Conservation (phyloP, 2,113 vertebrate species). For the Epinephelus cyanopodus region DNA sequence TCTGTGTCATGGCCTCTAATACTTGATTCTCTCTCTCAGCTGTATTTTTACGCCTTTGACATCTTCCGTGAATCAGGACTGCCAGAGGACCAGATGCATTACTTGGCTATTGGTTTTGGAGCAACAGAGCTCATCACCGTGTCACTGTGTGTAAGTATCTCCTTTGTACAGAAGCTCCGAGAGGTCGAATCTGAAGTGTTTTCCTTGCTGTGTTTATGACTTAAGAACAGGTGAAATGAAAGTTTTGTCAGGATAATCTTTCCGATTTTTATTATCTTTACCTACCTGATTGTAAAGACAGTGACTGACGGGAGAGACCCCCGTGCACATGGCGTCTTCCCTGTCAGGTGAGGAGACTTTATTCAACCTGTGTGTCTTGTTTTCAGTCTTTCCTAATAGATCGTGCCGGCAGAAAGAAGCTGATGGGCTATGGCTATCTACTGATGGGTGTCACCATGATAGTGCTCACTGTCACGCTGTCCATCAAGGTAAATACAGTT, state of each 20-base stretch:
- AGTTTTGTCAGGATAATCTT: too few species aligned
- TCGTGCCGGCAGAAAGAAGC: conserved; percentile 78
- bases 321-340: too few species aligned
- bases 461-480: conserved; percentile 79
- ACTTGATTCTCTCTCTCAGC: conserved; percentile 47
- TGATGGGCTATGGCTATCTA: conserved; percentile 86
- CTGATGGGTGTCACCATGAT: conserved; percentile 84
- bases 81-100: conserved; percentile 71
- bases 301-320: too few species aligned
- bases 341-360: background rate
- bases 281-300: too few species aligned
- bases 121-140: conserved; percentile 74
- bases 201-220: background rate
- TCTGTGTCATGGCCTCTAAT: background rate
- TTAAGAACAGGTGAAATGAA: too few species aligned
- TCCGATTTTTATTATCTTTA: too few species aligned
- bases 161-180: background rate
- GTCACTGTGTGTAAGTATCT: conserved; percentile 73
- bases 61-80: conserved; percentile 77
- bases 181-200: background rate
- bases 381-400: conserved; percentile 84
- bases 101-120: conserved; percentile 75
- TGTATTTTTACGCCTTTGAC: conserved; percentile 82
- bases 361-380: background rate
- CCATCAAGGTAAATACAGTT: conserved; percentile 79